A percentile compares a stretch with the other conserved stretches of the same genome.
Conservation (phyloP, 2,113 vertebrate genomes). For the Trinectes maculatus region DNA sequence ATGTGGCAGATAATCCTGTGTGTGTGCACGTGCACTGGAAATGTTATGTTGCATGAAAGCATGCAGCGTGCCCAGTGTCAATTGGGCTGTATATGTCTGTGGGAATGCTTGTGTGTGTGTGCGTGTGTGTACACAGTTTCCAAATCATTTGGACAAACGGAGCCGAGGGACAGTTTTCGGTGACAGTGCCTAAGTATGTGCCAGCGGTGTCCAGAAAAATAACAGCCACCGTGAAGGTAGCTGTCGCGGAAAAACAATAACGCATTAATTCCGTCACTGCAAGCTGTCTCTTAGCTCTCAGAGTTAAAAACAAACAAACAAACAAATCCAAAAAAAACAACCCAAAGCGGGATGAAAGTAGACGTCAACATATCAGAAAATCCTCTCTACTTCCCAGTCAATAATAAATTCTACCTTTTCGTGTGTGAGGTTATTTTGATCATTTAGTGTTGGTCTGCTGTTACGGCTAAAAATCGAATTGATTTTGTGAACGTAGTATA, state of each 20-base stretch:
- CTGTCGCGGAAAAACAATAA: constrained; percentile 6
- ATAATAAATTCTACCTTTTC: no score
- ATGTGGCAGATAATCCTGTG: background rate
- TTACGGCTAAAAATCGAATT: no score
- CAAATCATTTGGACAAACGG: constrained; percentile 22
- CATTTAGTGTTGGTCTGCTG: no score
- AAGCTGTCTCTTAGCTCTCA: background rate
- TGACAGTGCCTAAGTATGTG: constrained; percentile 5
- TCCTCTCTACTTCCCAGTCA: no score
- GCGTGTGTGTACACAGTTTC: background rate
- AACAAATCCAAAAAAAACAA: no score
- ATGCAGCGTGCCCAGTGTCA: background rate
- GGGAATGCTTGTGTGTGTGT: background rate
- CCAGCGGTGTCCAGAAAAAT: constrained; percentile 9
- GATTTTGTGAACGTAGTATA: background rate
- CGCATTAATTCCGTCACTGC: constrained; percentile 14
- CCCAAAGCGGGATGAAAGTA: no score
- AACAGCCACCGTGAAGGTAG: background rate
- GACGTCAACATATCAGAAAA: no score
- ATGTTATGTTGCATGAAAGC: constrained; percentile 9
- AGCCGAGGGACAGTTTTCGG: constrained; percentile 21
- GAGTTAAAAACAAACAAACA: background rate
- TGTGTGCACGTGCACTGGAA: background rate
- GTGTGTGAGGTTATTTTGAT: no score
- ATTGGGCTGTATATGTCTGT: background rate